Conservation (phyloP, 2,888 invertebrate genomes). For the Leptarthrus brevirostris region DNA sequence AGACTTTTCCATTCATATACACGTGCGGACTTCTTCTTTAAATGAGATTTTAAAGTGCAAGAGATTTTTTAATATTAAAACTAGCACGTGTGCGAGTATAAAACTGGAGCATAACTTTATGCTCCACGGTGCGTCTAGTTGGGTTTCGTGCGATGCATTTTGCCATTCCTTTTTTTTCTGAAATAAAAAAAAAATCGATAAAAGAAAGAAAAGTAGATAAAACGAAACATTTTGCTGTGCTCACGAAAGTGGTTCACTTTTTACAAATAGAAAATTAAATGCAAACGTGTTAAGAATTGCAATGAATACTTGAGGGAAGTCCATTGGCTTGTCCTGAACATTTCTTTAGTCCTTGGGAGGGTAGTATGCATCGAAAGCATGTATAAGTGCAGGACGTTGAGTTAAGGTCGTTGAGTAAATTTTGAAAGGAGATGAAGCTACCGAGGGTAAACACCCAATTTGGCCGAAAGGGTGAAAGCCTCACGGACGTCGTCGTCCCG, state of each 20-base stretch:
- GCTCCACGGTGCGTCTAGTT: no score
- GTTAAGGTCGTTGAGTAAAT: conserved; percentile 4
- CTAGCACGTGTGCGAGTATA: no score
- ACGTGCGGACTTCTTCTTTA: no score
- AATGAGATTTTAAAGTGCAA: no score
- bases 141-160: no score
- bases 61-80: no score
- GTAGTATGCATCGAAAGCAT: conserved; percentile 14
- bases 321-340: not conserved
- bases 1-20: no score
- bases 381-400: conserved; percentile 26
- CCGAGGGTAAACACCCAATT: conserved; percentile 29
- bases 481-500: not conserved
- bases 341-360: not conserved
- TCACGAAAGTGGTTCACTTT: conserved; percentile 10
- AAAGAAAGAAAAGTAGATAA: not conserved
- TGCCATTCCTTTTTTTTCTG: no score
- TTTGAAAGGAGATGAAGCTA: conserved; percentile 5
- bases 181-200: no score
- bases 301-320: not conserved
- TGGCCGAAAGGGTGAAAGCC: conserved; percentile 23
- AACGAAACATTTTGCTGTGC: conserved; percentile 2
- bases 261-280: conserved; percentile 37
- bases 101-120: no score
- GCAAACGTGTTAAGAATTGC: conserved; percentile 39